Evolutionary conservation across 2,888 invertebrate species (phyloP), one percentile per base, ranked within the genome.

Genomic region (Eupithecia vulgata): DNA sequence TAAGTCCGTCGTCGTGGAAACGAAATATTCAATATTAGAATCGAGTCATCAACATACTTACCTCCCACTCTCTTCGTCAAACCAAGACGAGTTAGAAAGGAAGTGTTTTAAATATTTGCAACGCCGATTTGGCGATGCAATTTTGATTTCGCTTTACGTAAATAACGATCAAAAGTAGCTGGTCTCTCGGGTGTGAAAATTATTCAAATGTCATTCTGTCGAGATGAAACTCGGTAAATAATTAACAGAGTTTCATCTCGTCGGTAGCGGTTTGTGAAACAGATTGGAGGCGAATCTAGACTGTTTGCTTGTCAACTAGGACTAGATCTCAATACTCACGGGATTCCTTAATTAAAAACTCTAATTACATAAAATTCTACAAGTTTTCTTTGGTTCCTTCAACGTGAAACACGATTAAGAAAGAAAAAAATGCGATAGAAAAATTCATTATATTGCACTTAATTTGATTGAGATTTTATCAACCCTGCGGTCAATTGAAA

Each of bases 141-240:
- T 37, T 64, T 21, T 30, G 8, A 25, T 57, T 61, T n/a, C 34
- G 37, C 35, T 64, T 21, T 12, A 65, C 21, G 40, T 65, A 40
- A 65, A 5, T 37, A 12, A 35, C 40, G 37, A 37, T 40, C 15
- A 21, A 65, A 64, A 12, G 61, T 17, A 37, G 67, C 34, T 42
- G 48, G 25, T 67, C 67, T 67, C 67, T 30, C 13, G 42, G 25
- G 30, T 52, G 59, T 45, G 68, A 6, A 71, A 71, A 72, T 52
- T 67, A 70, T 69, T 66, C 67, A 40, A 67, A 73, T 61, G 37
- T 69, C 69, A 72, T 73, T 73, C 42, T 66, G 66, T 25, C 21
- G 34, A 64, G 62, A 61, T 61, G 61, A 64, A 64, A 67, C 42
- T 45, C 67, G 64, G 34, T 73, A 21, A 70, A 61, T 70, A 64